A percentile compares a stretch with the other conserved stretches of the same genome.
Evolutionary conservation across 2,797 vertebrate genomes (phyloP).

Genomic region (Carduelis carduelis): DNA sequence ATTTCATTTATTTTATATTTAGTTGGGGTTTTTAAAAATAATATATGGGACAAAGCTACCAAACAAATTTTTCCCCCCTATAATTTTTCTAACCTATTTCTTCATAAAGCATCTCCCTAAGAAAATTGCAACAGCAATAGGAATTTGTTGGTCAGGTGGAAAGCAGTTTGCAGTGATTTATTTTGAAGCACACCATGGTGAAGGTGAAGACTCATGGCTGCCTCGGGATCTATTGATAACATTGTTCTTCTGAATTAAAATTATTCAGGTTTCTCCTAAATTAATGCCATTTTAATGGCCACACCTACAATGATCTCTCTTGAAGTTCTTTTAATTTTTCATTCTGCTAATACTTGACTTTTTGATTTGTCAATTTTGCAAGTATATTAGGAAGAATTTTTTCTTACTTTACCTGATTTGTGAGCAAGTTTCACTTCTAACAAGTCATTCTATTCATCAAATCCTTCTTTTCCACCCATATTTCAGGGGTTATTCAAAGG

Average conservation of each 20-base stretch:
- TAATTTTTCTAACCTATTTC: not conserved
- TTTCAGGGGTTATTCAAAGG: not conserved
- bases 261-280: not conserved
- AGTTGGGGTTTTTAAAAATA: not conserved
- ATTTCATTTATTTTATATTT: not conserved
- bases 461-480: not conserved
- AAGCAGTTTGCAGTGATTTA: not conserved
- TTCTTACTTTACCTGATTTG: not conserved
- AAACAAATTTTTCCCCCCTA: not conserved
- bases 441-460: not conserved
- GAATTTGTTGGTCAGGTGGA: not conserved
- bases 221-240: not conserved
- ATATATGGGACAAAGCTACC: accelerated
- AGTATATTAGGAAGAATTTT: not conserved
- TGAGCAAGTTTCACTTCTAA: not conserved
- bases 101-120: not conserved
- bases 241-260: not conserved
- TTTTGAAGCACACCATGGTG: not conserved
- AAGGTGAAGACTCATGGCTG: not conserved
- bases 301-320: not conserved
- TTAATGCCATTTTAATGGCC: not conserved
- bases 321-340: not conserved
- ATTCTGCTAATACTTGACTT: not conserved
- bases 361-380: not conserved
- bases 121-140: not conserved